Conservation (phyloP, 2,888 invertebrate species). For the Heteromyza rotundicornis region DNA sequence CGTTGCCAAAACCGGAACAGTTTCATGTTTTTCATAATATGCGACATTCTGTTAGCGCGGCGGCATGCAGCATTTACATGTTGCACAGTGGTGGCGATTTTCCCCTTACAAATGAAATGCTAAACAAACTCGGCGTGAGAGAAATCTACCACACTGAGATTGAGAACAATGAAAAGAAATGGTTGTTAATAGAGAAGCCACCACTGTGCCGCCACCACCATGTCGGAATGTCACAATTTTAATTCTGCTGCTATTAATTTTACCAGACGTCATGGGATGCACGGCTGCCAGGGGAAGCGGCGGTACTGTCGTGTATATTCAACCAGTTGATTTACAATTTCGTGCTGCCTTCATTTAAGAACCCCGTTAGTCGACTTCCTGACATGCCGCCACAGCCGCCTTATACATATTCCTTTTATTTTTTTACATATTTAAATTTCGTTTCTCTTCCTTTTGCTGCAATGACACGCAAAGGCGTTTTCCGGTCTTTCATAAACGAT, state of each 20-base stretch:
- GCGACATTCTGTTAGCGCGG: too few relatives aligned
- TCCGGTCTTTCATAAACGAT: neutral
- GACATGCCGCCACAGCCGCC: slow-evolving; percentile 45
- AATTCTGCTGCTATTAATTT: slow-evolving; percentile 14
- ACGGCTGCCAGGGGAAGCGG: slow-evolving; percentile 49
- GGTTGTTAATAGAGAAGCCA: neutral
- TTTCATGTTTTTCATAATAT: too few relatives aligned
- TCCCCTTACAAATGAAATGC: too few relatives aligned
- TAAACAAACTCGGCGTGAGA: too few relatives aligned
- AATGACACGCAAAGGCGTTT: slow-evolving; percentile 8
- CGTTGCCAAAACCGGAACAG: too few relatives aligned
- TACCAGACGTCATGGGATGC: slow-evolving; percentile 43
- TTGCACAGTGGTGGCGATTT: too few relatives aligned
- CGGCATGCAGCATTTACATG: too few relatives aligned
- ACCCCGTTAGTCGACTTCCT: slow-evolving; percentile 54
- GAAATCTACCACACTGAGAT: too few relatives aligned
- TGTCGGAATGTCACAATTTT: slow-evolving; percentile 8
- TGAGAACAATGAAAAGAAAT: too few relatives aligned
- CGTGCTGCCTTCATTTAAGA: slow-evolving; percentile 54
- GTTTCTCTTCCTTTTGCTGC: neutral
- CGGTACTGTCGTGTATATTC: slow-evolving; percentile 27
- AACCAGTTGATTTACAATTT: slow-evolving; percentile 52
- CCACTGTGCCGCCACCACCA: neutral
- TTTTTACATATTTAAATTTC: neutral
- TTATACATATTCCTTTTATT: slow-evolving; percentile 26